Evolutionary conservation across 2,888 invertebrate species (phyloP), one percentile per base, ranked within the genome.

Genomic region (Aporophyla lueneburgensis): DNA sequence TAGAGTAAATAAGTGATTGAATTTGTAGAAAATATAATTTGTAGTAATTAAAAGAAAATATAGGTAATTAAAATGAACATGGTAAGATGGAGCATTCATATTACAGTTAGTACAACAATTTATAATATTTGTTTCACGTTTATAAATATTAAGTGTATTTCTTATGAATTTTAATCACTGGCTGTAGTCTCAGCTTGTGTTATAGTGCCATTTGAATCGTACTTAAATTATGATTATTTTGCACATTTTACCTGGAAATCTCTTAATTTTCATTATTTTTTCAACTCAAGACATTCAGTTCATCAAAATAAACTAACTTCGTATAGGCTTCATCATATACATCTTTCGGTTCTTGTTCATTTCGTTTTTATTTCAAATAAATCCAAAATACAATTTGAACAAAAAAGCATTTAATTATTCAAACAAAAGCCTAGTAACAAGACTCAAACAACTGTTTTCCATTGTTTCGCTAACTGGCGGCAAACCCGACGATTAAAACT

Each of bases 401-500:
- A 59, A 65, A 66, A 54, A 40, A 1, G 21, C n/a, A 53, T 53
- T 67, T 46, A 51, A 69, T 76, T 53, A 68, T 24, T 63, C 4
- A 67, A 63, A 79, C 53, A 79, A 65, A 58, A 59, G 7, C 65
- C 54, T 33, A 54, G 21, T 43, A 59, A 80, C 19, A 24, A 51
- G 24, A 51, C 65, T 74, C 14, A 19, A 74, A 56, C 51, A 73
- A 78, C n/a, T 33, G 62, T 56, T 73, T 67, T 53, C 16, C 43
- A 79, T 87, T 82, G 65, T 80, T 74, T 70, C n/a, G 62, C 27
- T 27, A 10, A 51, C 75, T 68, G 63, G 27, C 43, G 66, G 66
- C 66, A 80, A 84, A 65, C 78, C 66, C 24, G 68, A 72, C 83
- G 73, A 87, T 89, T 86, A 87, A 86, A 89, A 85, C 76, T 85